Evolutionary conservation across 2,797 vertebrate species (phyloP).

Genomic region (Emydoidea blandingii): DNA sequence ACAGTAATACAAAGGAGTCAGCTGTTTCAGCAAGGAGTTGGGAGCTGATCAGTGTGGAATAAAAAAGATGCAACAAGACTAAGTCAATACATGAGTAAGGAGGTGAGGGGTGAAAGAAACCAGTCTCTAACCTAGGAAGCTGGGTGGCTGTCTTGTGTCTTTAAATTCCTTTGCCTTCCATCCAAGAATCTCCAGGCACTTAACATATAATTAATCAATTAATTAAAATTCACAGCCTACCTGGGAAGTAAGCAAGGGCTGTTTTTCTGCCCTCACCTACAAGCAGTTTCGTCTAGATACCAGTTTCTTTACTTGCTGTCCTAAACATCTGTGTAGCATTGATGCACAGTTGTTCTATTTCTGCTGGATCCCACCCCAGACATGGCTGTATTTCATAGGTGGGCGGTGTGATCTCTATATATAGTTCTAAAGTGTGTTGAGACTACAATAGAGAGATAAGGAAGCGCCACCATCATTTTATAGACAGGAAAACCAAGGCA

Average conservation of each 20-base stretch:
- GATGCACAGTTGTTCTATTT: neutral
- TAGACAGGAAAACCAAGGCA: accelerated
- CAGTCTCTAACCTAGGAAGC: neutral
- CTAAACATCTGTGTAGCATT: neutral
- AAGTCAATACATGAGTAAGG: neutral
- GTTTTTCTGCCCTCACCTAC: accelerated
- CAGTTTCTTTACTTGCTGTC: too few relatives aligned
- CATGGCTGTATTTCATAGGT: too few relatives aligned
- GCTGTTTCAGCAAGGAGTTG: neutral
- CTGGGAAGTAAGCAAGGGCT: neutral
- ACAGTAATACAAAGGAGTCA: neutral
- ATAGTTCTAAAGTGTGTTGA: neutral
- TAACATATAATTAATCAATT: neutral
- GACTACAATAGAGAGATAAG: neutral
- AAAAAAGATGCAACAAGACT: neutral
- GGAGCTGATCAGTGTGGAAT: neutral
- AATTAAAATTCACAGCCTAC: neutral
- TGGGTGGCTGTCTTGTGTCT: neutral
- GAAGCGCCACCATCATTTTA: accelerated
- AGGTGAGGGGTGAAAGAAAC: neutral
- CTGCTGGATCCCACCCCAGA: neutral
- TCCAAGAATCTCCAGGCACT: neutral
- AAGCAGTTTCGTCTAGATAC: accelerated
- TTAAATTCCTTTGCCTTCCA: neutral
- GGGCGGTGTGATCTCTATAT: neutral